Evolutionary conservation across 2,888 invertebrate genomes (phyloP).

Genomic region (Cacoxenus indagator): DNA sequence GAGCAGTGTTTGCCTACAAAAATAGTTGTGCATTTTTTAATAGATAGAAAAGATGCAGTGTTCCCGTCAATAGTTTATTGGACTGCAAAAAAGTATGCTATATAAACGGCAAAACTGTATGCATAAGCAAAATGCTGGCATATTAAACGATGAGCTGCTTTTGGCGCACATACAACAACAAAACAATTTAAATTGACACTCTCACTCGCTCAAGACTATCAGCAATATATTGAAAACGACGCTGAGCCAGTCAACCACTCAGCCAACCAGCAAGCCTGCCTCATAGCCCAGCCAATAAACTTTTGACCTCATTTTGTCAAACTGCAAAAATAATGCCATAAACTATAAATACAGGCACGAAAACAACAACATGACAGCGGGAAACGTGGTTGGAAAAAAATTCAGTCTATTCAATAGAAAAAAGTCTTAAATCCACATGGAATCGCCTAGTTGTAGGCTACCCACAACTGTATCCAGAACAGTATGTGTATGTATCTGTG

Average conservation of each 20-base stretch:
- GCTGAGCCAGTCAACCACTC: neutral
- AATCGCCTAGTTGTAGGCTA: slow-evolving; percentile 17
- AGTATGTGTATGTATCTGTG: slow-evolving; percentile 6
- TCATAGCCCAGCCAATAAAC: slow-evolving; percentile 52
- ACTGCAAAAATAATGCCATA: slow-evolving; percentile 32
- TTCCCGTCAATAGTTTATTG: slow-evolving; percentile 19
- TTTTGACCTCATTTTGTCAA: slow-evolving; percentile 62
- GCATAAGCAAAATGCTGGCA: neutral
- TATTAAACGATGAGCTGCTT: neutral
- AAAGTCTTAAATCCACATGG: slow-evolving; percentile 1
- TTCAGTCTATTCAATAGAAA: neutral
- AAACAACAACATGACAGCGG: slow-evolving; percentile 9
- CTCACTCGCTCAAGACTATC: neutral
- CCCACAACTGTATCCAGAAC: neutral
- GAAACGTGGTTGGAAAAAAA: neutral
- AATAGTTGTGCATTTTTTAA: neutral
- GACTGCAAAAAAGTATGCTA: slow-evolving; percentile 11
- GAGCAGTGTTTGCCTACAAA: neutral
- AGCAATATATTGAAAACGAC: slow-evolving; percentile 12
- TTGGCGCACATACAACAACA: neutral
- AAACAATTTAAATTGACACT: neutral
- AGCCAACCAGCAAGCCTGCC: neutral
- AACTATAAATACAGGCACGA: slow-evolving; percentile 39
- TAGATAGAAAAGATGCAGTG: neutral
- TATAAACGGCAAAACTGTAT: neutral